Conservation (phyloP, 92 coral and sea anemone species). For the Ricordea florida region DNA sequence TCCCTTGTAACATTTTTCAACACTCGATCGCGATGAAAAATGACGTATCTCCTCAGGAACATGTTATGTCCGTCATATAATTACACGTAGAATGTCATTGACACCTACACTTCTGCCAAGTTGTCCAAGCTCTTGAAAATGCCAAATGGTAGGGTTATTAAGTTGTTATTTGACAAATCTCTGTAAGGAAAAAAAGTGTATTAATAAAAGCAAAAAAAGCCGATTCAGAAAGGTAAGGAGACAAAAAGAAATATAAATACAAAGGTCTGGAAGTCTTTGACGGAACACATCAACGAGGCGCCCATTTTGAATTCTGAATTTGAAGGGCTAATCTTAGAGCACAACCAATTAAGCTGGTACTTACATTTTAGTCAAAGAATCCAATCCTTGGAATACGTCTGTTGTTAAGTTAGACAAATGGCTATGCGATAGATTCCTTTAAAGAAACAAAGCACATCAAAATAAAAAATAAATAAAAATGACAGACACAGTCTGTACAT, state of each 20-base stretch:
- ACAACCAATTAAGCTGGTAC: too few relatives aligned
- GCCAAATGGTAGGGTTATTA: neutral
- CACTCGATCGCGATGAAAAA: too few relatives aligned
- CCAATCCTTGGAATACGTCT: neutral
- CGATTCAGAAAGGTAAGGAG: neutral
- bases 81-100: neutral
- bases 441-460: neutral
- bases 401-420: neutral
- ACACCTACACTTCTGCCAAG: neutral
- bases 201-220: neutral
- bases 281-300: too few relatives aligned
- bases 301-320: too few relatives aligned
- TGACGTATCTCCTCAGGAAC: too few relatives aligned
- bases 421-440: neutral
- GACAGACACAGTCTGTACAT: too few relatives aligned
- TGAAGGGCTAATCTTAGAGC: too few relatives aligned
- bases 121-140: neutral
- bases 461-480: too few relatives aligned
- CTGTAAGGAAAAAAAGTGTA: neutral
- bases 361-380: neutral
- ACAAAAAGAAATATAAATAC: neutral
- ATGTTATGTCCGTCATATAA: too few relatives aligned
- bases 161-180: constrained; percentile 17
- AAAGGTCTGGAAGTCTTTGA: neutral
- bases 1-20: too few relatives aligned